Evolutionary conservation across 2,113 vertebrate genomes (phyloP), one percentile per base, ranked within the genome.

Genomic region (Erinaceus europaeus): DNA sequence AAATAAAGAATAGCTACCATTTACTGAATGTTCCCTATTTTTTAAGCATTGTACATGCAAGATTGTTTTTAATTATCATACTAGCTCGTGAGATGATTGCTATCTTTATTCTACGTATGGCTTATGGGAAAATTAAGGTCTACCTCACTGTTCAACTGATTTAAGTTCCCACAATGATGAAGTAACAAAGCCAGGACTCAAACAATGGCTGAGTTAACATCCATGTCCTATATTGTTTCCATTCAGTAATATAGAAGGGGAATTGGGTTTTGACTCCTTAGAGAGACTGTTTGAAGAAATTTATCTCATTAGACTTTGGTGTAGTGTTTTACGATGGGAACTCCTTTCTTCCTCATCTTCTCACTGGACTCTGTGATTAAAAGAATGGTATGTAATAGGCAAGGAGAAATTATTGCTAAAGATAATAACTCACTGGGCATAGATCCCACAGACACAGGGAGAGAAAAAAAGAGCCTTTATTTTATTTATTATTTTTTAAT

Each of bases 301-400:
- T 92, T 81, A 23, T 67, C 77, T 89, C 40, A 46, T 9, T 32
- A 67, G 7, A 67, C 46, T 10, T 0, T 48, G 9, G 46, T 50
- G 36, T 6, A 12, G 40, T 29, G 42, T 75, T 78, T 88, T 90
- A 71, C 62, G 90, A 46, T 89, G 34, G 85, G 40, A 93, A 82
- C 62, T 48, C 0, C 5, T 55, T 85, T 1, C 4, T 74, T 9
- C 48, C 9, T 69, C 93, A 85, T 62, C 12, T 82, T 75, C 40
- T 83, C 38, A 12, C 8, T 18, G 90, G 42, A 21, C 32, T 3
- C 8, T 76, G n/a, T n/a, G 53, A 75, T 34, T 15, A 17, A 44
- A 87, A 82, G n/a, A 71, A 67, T 34, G 29, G 2, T 42, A 23
- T 50, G 9, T 9, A 40, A 18, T 21, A 29, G 4, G 34, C 29